Evolutionary conservation across 2,888 invertebrate species (phyloP), one percentile per base, ranked within the genome.

Genomic region (Sepioteuthis lessoniana): DNA sequence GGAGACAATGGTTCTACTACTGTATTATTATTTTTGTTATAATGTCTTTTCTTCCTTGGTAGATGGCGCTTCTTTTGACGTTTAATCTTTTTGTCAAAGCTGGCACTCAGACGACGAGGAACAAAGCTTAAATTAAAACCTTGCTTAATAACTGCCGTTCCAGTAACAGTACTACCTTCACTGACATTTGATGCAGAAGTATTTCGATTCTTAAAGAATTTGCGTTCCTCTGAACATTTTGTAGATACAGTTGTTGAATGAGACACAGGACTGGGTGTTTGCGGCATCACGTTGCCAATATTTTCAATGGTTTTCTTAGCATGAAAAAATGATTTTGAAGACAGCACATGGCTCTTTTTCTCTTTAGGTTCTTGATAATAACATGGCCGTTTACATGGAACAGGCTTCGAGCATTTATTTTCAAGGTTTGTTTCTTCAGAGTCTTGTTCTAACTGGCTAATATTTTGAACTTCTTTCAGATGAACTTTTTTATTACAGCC

Each of bases 71-170:
- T 92, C n/a, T 47, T 46, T 19, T 92, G 76, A 76, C 16, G 35
- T 28, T 16, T n/a, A 13, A 16, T 19, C 47, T 55, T 93, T 50
- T 93, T 93, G 21, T 50, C 93, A 55, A 93, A 93, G 46, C 93
- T 93, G 50, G 93, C n/a, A 35, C 93, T 93, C 50, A 94, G 38
- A 91, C 95, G 93, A 92, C 94, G 95, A 25, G 95, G 95, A 55
- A 95, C 95, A 95, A 96, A 96, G 94, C 95, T 96, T 50, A 96
- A 94, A 76, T 96, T 95, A 94, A 96, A 96, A 16, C 96, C 96
- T 94, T 95, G 96, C 19, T 94, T 94, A 2, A 96, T 94, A 19
- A 96, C 94, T 37, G 96, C 94, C 93, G 95, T 95, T 19, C 95
- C 95, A 91, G 95, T 92, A n/a, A 91, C 76, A 93, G 95, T 28